Conservation (phyloP, 53 echinoderm and acorn worm species). For the Actinopyga echinites region DNA sequence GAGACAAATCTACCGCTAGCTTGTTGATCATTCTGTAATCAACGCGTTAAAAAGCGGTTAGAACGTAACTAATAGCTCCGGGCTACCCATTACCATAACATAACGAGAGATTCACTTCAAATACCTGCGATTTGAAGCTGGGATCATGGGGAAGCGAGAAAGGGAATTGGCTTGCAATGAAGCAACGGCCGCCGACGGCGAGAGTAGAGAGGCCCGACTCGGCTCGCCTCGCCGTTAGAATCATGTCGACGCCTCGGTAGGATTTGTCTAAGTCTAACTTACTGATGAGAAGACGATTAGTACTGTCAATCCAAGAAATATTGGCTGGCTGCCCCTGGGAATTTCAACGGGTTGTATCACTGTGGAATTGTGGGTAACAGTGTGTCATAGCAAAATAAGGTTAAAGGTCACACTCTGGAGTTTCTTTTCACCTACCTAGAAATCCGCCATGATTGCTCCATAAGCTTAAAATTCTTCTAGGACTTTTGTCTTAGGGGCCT, state of each 20-base stretch:
- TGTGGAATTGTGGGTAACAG: constrained; percentile 10
- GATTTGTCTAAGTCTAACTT: constrained; percentile 26
- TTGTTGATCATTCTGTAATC: constrained; percentile 42
- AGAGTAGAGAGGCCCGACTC: constrained; percentile 38
- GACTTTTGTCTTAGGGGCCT: no score
- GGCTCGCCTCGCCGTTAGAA: constrained; percentile 22
- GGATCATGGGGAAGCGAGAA: constrained; percentile 32
- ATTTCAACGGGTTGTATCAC: constrained; percentile 30
- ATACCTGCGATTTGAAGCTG: constrained; percentile 39
- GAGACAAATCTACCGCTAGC: constrained; percentile 21
- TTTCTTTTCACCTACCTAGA: no score
- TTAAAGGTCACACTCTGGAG: constrained; percentile 12
- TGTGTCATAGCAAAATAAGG: constrained; percentile 27
- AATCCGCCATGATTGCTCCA: no score
- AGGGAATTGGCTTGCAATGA: constrained; percentile 43
- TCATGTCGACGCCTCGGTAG: constrained; percentile 31
- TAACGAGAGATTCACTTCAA: constrained; percentile 40
- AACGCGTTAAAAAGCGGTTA: constrained; percentile 47
- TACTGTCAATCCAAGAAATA: constrained; percentile 39
- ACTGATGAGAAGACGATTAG: constrained; percentile 34
- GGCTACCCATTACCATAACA: constrained; percentile 51
- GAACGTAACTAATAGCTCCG: constrained; percentile 42
- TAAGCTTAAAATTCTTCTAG: no score
- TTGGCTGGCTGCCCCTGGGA: constrained; percentile 39
- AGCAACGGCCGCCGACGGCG: constrained; percentile 42